Evolutionary conservation across 2,888 invertebrate species (phyloP).

Genomic region (Anodontia alba): DNA sequence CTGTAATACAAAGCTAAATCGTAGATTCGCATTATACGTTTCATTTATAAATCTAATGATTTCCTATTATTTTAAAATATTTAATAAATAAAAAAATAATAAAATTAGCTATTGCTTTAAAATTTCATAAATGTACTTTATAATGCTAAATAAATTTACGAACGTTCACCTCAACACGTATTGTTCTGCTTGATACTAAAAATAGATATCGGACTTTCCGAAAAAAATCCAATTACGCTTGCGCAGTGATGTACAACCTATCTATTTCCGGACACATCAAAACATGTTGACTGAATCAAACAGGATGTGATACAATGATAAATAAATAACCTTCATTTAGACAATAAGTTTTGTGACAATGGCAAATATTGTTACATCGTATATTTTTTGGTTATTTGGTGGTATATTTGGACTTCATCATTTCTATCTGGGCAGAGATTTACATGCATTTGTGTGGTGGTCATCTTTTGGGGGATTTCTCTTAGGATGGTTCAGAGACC

Average conservation of each 20-base stretch:
- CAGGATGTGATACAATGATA: neutral
- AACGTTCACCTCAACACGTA: neutral
- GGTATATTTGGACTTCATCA: constrained; percentile 96
- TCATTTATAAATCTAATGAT: no score
- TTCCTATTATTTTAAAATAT: no score
- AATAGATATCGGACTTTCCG: neutral
- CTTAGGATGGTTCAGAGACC: constrained; percentile 94
- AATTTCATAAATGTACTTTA: no score
- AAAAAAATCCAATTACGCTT: neutral
- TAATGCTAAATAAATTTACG: neutral
- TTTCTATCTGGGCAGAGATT: constrained; percentile 94
- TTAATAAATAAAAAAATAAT: no score
- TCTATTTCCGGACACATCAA: constrained; percentile 11
- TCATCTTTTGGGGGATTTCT: constrained; percentile 93
- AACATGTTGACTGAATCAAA: neutral
- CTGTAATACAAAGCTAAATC: neutral
- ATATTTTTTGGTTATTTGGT: constrained; percentile 94
- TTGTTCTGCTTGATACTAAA: neutral
- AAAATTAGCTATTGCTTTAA: no score
- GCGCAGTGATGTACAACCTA: neutral
- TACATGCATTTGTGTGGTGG: constrained; percentile 96
- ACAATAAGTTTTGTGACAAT: constrained; percentile 58
- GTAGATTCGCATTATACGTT: neutral
- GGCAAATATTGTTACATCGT: constrained; percentile 88
- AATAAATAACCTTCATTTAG: no score